These are phyloP conservation scores for Encarsia formosa DNA, from an alignment of 2,888 invertebrate species.

Conservation along the genomic window DNA sequence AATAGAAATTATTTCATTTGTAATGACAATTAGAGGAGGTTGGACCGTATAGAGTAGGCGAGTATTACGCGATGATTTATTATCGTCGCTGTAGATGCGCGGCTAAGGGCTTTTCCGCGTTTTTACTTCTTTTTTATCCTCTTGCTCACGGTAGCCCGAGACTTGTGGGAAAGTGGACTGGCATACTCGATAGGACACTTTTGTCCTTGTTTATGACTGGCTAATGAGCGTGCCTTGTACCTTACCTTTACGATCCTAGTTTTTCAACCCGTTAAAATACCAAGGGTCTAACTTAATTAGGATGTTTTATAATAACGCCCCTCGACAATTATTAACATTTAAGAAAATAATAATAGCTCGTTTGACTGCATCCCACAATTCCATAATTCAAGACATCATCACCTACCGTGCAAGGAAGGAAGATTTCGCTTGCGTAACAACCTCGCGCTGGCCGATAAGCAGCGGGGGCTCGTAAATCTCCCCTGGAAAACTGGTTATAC, in stretches of 20 bases:
- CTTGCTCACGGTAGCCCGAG: not conserved
- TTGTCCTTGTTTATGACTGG: not conserved
- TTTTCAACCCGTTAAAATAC: too few relatives aligned
- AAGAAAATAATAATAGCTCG: too few relatives aligned
- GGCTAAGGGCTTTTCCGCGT: not conserved
- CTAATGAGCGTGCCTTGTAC: too few relatives aligned
- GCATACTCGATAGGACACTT: slow-evolving; percentile 1
- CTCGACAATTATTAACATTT: too few relatives aligned
- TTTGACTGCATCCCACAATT: too few relatives aligned
- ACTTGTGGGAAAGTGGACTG: slow-evolving; percentile 13
- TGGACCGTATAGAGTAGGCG: not conserved
- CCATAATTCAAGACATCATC: too few relatives aligned
- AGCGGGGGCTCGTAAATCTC: slow-evolving; percentile 43
- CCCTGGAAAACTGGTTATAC: slow-evolving; percentile 47
- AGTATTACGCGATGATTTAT: not conserved
- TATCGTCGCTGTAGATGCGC: not conserved
- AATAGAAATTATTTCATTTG: slow-evolving; percentile 24
- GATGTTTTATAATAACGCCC: too few relatives aligned
- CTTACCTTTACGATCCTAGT: too few relatives aligned
- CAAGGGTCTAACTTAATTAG: too few relatives aligned
- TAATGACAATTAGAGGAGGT: slow-evolving; percentile 23
- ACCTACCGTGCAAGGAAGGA: too few relatives aligned
- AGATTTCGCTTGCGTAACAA: too few relatives aligned
- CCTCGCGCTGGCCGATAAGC: too few relatives aligned
- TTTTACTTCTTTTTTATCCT: not conserved